Evolutionary conservation across 2,888 invertebrate genomes (phyloP).

Genomic region (Rhagium mordax): DNA sequence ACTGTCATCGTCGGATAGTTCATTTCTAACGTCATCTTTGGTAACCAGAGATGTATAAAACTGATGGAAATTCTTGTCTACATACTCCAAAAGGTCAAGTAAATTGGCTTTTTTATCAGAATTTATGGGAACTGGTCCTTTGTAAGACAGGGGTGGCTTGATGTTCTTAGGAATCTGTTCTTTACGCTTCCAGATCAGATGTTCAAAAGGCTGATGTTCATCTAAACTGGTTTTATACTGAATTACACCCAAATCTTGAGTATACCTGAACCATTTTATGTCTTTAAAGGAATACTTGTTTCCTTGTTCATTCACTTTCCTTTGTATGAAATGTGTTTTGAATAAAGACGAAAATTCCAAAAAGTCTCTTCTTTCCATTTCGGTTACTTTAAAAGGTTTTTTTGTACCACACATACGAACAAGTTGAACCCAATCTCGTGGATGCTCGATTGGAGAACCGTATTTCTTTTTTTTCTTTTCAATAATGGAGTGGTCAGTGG

Average conservation of each 20-base stretch:
- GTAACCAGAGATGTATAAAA: neutral
- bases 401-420: neutral
- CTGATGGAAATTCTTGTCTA: neutral
- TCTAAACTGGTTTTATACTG: conserved; percentile 19
- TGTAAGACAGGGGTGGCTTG: neutral
- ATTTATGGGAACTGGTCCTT: neutral
- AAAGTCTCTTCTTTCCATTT: conserved; percentile 31
- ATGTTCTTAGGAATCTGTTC: neutral
- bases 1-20: no score
- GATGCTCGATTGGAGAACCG: conserved; percentile 35
- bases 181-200: neutral
- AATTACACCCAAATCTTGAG: conserved; percentile 18
- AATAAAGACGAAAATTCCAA: conserved; percentile 30
- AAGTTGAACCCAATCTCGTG: conserved; percentile 43
- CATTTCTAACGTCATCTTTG: neutral
- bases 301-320: conserved; percentile 10
- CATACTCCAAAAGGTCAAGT: neutral
- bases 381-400: conserved; percentile 24
- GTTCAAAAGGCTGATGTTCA: conserved; percentile 22
- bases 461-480: conserved; percentile 41
- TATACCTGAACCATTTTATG: conserved; percentile 30
- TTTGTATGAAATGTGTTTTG: neutral
- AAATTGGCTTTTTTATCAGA: neutral
- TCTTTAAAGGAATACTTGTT: conserved; percentile 25
- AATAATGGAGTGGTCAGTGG: conserved; percentile 41